Conservation (phyloP, 2,888 invertebrate genomes). For the Hipparchia sbordonii region DNA sequence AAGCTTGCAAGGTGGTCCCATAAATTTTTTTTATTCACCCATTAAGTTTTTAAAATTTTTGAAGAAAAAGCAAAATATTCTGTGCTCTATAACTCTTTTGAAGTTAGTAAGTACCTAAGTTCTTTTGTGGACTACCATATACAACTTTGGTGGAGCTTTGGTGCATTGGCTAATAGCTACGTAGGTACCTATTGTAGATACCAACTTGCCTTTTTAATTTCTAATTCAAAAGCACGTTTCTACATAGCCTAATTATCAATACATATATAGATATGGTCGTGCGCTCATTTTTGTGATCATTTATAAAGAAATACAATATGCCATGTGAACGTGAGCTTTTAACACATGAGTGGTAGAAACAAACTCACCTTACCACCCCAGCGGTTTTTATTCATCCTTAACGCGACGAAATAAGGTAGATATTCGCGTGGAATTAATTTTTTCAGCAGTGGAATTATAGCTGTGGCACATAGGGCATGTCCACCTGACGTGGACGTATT, state of each 20-base stretch:
- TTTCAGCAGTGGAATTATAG: conserved; percentile 18
- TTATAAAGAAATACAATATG: conserved; percentile 70
- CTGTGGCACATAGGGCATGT: conserved; percentile 55
- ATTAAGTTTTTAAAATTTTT: too few species aligned
- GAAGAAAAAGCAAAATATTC: too few species aligned
- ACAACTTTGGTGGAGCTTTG: too few species aligned
- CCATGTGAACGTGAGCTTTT: conserved; percentile 67
- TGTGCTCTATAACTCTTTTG: too few species aligned
- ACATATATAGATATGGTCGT: conserved; percentile 55
- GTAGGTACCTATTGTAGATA: background rate
- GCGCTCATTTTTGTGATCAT: conserved; percentile 68
- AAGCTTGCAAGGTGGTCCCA: too few species aligned
- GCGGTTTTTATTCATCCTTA: conserved; percentile 34
- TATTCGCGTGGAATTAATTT: conserved; percentile 25
- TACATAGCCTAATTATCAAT: conserved; percentile 26
- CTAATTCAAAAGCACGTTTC: conserved; percentile 13
- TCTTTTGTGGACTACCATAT: too few species aligned
- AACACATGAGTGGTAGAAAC: conserved; percentile 54
- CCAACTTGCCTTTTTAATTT: background rate
- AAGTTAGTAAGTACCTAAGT: too few species aligned
- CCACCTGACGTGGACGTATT: conserved; percentile 72
- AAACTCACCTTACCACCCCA: conserved; percentile 29
- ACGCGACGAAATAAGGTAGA: conserved; percentile 30
- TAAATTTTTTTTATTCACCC: too few species aligned
- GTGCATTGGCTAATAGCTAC: background rate